Evolutionary conservation across 2,113 vertebrate species (phyloP), one percentile per base, ranked within the genome.

Genomic region (Gulo gulo): DNA sequence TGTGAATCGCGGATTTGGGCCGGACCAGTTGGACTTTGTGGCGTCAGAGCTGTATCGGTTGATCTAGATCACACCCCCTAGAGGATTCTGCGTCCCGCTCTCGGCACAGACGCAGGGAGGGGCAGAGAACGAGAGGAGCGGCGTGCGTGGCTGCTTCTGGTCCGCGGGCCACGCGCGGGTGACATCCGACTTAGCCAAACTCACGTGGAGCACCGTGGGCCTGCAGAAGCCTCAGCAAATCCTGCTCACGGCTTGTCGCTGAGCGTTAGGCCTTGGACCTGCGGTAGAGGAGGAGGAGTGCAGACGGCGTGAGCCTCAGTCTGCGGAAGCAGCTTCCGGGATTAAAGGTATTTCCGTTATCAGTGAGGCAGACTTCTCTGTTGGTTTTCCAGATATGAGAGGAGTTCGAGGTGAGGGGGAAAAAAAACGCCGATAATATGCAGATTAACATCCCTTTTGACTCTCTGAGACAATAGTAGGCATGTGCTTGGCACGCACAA

Each of bases 1-100:
- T 42, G 63, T 42, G 39, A 69, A 16, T 79, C 7, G 20, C 12
- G 63, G 36, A 36, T 59, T 16, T 7, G 26, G 81, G 31, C 71
- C 26, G 31, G 16, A n/a, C n/a, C 11, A 34, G 11, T 61, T 13
- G 23, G 24, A 63, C 59, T 29, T 61, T 2, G 0, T 61, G 39
- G 36, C 29, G 24, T 6, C 12, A 14, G 20, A 52, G 45, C 24
- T 45, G 4, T 26, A 67, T 63, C 26, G 11, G 7, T 31, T n/a
- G 18, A 29, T 24, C 4, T 12, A 20, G 55, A 55, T 20, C 55
- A 18, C 13, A 39, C 0, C 13, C 2, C 14, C 1, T 21, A 34
- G 36, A 26, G 21, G 12, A 10, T 57, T 63, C 31, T 36, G n/a
- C 24, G 2, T 24, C 59, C 24, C 2, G 2, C 4, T 45, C 23